These are phyloP conservation scores for Heliocidaris tuberculata DNA, from an alignment of 35 echinoderm and acorn worm species.

Conservation along the genomic window DNA sequence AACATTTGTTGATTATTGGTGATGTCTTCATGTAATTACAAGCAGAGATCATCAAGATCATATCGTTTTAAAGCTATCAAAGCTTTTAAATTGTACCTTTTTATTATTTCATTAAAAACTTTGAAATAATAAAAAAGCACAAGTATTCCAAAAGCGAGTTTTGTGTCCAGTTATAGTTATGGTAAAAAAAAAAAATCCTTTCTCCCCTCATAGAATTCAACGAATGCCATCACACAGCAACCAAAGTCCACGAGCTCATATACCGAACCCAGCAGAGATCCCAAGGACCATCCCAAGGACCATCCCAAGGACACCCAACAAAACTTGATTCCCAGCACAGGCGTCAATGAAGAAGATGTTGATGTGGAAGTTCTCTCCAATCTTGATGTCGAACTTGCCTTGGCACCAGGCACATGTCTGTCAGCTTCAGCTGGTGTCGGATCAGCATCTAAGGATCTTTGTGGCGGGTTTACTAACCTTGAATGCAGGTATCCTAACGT, in stretches of 20 bases:
- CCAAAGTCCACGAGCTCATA: not conserved
- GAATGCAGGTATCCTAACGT: not conserved
- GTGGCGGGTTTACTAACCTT: not conserved
- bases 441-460: not conserved
- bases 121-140: not conserved
- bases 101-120: not conserved
- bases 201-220: not conserved
- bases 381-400: not conserved
- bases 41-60: no score
- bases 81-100: not conserved
- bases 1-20: no score
- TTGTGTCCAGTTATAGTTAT: not conserved
- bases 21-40: no score
- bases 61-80: not conserved
- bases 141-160: not conserved
- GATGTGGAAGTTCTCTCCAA: not conserved
- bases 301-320: no score
- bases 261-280: no score
- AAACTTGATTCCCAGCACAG: not conserved
- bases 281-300: no score
- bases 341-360: not conserved
- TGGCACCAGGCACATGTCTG: not conserved
- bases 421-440: not conserved
- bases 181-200: not conserved
- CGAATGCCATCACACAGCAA: not conserved